Base-by-base conservation (phyloP, 2,113 vertebrate species). In the Myotis yumanensis region DNA sequence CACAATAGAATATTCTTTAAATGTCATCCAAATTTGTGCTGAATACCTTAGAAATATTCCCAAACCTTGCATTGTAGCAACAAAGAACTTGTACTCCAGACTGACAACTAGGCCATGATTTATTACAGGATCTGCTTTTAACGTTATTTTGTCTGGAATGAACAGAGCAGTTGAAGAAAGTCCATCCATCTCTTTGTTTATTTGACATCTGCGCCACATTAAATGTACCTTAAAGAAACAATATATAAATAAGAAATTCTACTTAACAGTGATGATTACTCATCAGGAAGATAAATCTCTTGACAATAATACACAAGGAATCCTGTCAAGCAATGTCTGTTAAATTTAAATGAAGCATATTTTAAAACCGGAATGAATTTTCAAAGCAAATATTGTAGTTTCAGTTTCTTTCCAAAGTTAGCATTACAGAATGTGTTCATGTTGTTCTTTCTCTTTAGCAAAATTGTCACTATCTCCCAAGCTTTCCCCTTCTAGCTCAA, bases 181-280 rank as follows among this genome's bases (percentile, higher is more conserved):
- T 95, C 94, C 94, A 97, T 97, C 94, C 86, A 96, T 97, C 96
- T 97, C 96, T 93, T 93, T 96, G 94, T 97, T 97, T 97, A 94
- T 96, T 96, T 97, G 96, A 96, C 93, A 91, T 94, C 86, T 94
- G 57, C 79, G 82, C 77, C 82, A 85, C 93, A 89, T 97, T 96
- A 95, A 96, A 91, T 93, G 69, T 90, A 93, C 87, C 76, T 96
- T 95, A 93, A 93, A 92, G 88, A 95, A 96, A 95, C 82, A 96
- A 91, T 90, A 82, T 57, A 71, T 92, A 84, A 96, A 95, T 95
- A 92, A 95, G 90, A 95, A 93, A 91, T 95, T 91, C 85, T 95
- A 15, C 92, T 94, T 95, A 96, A 95, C 82, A 89, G 28, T 95
- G 76, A 93, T 94, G 91, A 96, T 95, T 96, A 92, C 64, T 95